phyloP scores from a whole-genome alignment of 53 echinoderm and acorn worm genomes.

The Apostichopus leukothele region DNA sequence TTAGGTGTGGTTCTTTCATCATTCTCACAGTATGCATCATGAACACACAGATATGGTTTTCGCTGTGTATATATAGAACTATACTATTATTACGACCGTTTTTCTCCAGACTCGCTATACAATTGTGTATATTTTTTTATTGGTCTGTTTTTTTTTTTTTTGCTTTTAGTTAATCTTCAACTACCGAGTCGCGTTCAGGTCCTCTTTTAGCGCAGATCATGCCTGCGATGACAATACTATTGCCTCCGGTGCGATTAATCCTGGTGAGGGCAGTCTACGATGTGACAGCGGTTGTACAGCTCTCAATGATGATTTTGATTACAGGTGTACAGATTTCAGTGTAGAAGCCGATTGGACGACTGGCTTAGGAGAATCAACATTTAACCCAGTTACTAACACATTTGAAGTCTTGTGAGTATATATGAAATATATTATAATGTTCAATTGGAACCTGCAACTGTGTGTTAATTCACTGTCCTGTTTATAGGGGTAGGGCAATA shows the following conservation, averaged over 20 bases:
- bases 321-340: slow-evolving; percentile 23
- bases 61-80: no score
- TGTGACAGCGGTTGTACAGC: slow-evolving; percentile 20
- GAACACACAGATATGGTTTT: no score
- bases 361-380: background rate
- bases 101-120: no score
- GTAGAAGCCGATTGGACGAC: slow-evolving; percentile 27
- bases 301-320: slow-evolving; percentile 24
- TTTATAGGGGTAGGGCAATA: no score
- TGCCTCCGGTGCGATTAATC: background rate
- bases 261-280: background rate
- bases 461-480: no score
- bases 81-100: no score
- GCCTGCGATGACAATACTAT: background rate
- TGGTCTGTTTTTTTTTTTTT: background rate
- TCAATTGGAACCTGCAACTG: background rate
- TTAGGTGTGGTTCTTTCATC: no score
- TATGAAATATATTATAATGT: background rate
- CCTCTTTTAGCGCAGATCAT: slow-evolving; percentile 8
- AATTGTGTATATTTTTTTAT: no score
- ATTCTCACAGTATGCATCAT: no score
- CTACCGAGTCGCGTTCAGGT: slow-evolving; percentile 33
- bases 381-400: background rate
- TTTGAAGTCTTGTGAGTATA: slow-evolving; percentile 29
- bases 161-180: background rate